Evolutionary conservation across 2,888 invertebrate genomes (phyloP).

Genomic region (Ariolimax columbianus): DNA sequence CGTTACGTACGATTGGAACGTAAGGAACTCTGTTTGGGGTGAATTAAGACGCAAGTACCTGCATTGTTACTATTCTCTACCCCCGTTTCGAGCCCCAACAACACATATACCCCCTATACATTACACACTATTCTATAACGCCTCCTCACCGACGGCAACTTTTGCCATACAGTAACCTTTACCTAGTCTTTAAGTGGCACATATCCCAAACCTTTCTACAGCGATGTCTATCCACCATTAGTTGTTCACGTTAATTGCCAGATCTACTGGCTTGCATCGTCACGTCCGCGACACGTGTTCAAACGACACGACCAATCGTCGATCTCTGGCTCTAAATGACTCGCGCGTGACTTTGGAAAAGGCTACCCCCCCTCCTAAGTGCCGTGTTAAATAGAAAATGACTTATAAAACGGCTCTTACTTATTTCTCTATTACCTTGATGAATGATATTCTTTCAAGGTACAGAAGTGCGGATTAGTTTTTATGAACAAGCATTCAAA

Average conservation of each 20-base stretch:
- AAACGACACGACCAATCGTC: conserved; percentile 42
- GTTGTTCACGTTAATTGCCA: background rate
- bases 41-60: too few species aligned
- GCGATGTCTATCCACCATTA: background rate
- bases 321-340: conserved; percentile 2
- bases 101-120: too few species aligned
- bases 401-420: background rate
- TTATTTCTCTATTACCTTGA: background rate
- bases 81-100: too few species aligned
- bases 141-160: background rate
- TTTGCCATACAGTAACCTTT: background rate
- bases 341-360: conserved; percentile 42
- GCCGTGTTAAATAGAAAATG: conserved; percentile 2
- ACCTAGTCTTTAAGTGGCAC: too few species aligned
- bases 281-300: conserved; percentile 42
- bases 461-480: background rate
- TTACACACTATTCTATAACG: background rate
- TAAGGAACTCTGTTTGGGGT: too few species aligned
- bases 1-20: too few species aligned
- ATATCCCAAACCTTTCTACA: too few species aligned
- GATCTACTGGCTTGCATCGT: conserved; percentile 11
- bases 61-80: too few species aligned
- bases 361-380: conserved; percentile 1
- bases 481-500: background rate
- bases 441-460: background rate